Evolutionary conservation across 1,140 invertebrate species (phyloP).

Genomic region (Anadara kagoshimensis): DNA sequence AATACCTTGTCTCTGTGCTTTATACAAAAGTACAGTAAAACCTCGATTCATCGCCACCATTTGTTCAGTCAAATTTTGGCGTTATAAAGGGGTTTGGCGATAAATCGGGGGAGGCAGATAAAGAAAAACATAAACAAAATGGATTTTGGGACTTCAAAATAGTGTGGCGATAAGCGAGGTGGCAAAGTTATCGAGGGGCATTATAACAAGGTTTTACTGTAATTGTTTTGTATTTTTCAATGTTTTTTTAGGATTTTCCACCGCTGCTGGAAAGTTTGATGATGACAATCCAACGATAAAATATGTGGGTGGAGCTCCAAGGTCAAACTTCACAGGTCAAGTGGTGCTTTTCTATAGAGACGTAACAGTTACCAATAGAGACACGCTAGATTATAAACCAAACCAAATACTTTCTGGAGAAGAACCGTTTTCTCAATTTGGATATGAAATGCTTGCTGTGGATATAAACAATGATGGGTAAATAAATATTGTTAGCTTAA

Average conservation of each 20-base stretch:
- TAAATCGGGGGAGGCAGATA: too few species aligned
- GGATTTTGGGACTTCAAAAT: too few species aligned
- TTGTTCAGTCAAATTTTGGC: too few species aligned
- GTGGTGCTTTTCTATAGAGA: slow-evolving; percentile 85
- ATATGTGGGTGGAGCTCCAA: slow-evolving; percentile 93
- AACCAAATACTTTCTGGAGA: slow-evolving; percentile 50
- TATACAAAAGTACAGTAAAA: too few species aligned
- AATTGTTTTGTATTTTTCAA: not conserved
- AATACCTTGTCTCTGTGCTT: too few species aligned
- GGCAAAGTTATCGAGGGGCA: too few species aligned
- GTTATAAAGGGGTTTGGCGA: too few species aligned
- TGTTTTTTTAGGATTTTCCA: slow-evolving; percentile 55
- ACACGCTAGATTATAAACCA: slow-evolving; percentile 38
- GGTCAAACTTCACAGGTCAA: slow-evolving; percentile 81
- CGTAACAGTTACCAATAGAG: slow-evolving; percentile 4
- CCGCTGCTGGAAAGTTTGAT: slow-evolving; percentile 48
- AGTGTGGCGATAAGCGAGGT: too few species aligned
- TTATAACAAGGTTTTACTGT: too few species aligned
- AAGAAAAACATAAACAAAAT: too few species aligned
- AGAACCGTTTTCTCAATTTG: slow-evolving; percentile 96
- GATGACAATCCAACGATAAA: slow-evolving; percentile 73
- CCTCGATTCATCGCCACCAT: too few species aligned
- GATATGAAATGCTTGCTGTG: slow-evolving; percentile 87
- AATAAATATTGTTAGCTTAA: slow-evolving; percentile 35
- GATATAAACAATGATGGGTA: slow-evolving; percentile 94